Evolutionary conservation across 2,797 vertebrate species (phyloP).

Genomic region (Toxotes lorentzi): DNA sequence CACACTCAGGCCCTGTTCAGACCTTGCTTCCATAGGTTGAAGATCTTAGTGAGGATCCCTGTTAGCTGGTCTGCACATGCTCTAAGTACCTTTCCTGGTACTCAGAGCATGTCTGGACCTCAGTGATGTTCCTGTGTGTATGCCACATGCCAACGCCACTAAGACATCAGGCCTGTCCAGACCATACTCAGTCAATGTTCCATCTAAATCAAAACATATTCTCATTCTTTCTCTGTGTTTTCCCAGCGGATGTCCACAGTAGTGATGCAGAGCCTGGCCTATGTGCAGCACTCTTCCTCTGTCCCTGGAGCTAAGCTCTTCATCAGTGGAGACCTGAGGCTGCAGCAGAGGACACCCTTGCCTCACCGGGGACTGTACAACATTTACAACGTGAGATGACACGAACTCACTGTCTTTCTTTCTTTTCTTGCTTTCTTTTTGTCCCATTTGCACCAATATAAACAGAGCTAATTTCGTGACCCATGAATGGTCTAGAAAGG

Average conservation of each 20-base stretch:
- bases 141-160: not conserved
- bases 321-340: slow-evolving; percentile 91
- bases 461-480: too few relatives aligned
- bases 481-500: not conserved
- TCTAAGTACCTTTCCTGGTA: too few relatives aligned
- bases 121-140: not conserved
- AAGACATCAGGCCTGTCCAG: not conserved
- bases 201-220: not conserved
- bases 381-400: slow-evolving; percentile 90
- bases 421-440: not conserved
- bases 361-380: slow-evolving; percentile 88
- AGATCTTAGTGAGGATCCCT: too few relatives aligned
- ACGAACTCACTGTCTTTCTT: not conserved
- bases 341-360: slow-evolving; percentile 91
- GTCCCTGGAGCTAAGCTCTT: slow-evolving; percentile 90
- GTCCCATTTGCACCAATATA: not conserved
- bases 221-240: slow-evolving; percentile 12
- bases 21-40: too few relatives aligned
- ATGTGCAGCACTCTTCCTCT: slow-evolving; percentile 89
- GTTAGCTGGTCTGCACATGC: too few relatives aligned
- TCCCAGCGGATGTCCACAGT: slow-evolving; percentile 93
- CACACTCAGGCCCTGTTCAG: too few relatives aligned
- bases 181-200: not conserved
- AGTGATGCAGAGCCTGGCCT: slow-evolving; percentile 94
- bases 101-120: too few relatives aligned